These are phyloP conservation scores for Halichoeres trimaculatus DNA, from an alignment of 2,113 vertebrate genomes.

Conservation along the genomic window DNA sequence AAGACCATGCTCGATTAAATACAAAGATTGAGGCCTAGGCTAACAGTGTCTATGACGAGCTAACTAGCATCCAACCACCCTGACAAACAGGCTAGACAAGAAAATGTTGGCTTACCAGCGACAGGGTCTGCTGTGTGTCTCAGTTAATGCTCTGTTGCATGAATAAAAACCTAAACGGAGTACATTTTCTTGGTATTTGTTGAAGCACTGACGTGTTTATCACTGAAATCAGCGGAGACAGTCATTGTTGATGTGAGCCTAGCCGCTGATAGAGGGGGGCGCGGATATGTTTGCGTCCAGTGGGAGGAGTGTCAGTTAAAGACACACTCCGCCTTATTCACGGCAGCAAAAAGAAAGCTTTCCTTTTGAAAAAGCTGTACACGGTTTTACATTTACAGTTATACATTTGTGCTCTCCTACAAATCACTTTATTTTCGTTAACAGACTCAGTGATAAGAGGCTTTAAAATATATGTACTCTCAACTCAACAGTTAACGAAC, in stretches of 20 bases:
- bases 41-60: conserved; percentile 37
- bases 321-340: conserved; percentile 34
- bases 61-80: conserved; percentile 31
- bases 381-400: too few relatives aligned
- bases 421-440: too few relatives aligned
- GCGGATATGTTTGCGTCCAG: conserved; percentile 40
- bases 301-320: conserved; percentile 76
- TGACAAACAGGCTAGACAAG: conserved; percentile 35
- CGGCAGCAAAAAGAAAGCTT: background rate
- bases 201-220: conserved; percentile 28
- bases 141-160: conserved; percentile 3
- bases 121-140: background rate
- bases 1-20: conserved; percentile 67
- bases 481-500: too few relatives aligned
- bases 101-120: conserved; percentile 53
- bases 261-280: conserved; percentile 50
- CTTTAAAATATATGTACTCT: too few relatives aligned
- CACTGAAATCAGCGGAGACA: conserved; percentile 37
- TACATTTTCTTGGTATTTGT: conserved; percentile 5
- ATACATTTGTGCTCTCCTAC: too few relatives aligned
- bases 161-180: background rate
- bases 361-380: background rate
- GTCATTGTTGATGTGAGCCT: conserved; percentile 80
- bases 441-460: too few relatives aligned
- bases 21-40: conserved; percentile 79